phyloP scores from a whole-genome alignment of 2,113 vertebrate genomes.

The Sorex araneus region DNA sequence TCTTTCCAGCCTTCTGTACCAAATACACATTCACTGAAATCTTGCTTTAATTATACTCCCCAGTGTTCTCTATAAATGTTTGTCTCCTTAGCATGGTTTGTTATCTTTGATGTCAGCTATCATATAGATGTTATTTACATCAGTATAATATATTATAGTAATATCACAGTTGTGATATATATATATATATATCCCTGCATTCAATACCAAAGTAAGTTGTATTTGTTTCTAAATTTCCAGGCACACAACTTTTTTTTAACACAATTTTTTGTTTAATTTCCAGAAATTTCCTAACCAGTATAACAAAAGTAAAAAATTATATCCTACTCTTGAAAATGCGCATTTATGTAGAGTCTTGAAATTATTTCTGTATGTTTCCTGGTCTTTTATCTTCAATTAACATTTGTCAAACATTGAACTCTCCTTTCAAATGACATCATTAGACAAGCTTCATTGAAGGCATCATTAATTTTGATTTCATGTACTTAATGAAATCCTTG shows the following conservation, averaged over 20 bases:
- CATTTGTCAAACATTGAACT: conserved; percentile 73
- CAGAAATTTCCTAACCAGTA: background rate
- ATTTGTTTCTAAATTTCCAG: background rate
- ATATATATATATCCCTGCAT: background rate
- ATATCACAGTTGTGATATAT: too few species aligned
- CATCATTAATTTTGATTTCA: conserved; percentile 76
- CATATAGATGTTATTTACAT: background rate
- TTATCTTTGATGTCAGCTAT: background rate
- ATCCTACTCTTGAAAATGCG: conserved; percentile 36
- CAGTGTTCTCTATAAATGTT: background rate
- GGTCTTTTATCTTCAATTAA: conserved; percentile 72
- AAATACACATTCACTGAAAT: background rate
- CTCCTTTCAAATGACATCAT: conserved; percentile 67
- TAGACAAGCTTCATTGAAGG: conserved; percentile 69
- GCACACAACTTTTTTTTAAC: background rate
- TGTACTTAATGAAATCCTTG: conserved; percentile 59
- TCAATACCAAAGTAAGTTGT: background rate
- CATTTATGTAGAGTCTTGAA: conserved; percentile 6
- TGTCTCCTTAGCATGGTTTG: background rate
- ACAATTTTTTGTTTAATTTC: background rate
- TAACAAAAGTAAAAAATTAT: conserved; percentile 48
- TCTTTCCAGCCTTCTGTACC: background rate
- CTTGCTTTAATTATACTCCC: background rate
- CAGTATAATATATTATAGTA: too few species aligned
- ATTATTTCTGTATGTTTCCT: conserved; percentile 69